Evolutionary conservation across 2,113 vertebrate genomes (phyloP).

Genomic region (Origma solitaria): DNA sequence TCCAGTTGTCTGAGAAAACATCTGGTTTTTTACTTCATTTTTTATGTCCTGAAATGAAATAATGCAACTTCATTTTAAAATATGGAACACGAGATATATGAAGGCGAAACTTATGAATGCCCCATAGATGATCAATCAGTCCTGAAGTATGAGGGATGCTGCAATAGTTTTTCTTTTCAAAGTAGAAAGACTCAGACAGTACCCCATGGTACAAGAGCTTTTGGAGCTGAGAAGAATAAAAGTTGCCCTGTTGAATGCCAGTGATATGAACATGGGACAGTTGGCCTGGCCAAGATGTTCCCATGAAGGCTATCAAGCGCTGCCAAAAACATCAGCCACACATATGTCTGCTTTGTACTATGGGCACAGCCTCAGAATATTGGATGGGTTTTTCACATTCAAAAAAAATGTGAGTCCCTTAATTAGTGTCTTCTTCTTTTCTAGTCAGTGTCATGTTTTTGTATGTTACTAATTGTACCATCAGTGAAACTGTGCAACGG

Average conservation of each 20-base stretch:
- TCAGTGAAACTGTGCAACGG: neutral
- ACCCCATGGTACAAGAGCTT: neutral
- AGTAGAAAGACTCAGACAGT: neutral
- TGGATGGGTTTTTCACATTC: fast-evolving
- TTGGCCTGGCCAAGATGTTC: neutral
- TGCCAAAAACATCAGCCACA: neutral
- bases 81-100: neutral
- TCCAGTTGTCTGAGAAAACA: neutral
- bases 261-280: neutral
- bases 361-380: neutral
- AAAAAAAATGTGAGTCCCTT: neutral
- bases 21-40: neutral
- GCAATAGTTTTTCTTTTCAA: neutral
- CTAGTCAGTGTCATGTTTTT: neutral
- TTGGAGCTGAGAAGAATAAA: neutral
- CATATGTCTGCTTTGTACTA: neutral
- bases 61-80: neutral
- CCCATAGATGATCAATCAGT: neutral
- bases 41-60: neutral
- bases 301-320: neutral
- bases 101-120: neutral
- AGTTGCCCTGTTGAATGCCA: neutral
- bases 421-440: neutral
- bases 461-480: neutral
- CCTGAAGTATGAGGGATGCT: neutral